Percentiles rank a stretch among this genome's conserved stretches.
These are phyloP conservation scores for Tubulanus polymorphus DNA, from an alignment of 2,888 invertebrate genomes.

Conservation along the genomic window DNA sequence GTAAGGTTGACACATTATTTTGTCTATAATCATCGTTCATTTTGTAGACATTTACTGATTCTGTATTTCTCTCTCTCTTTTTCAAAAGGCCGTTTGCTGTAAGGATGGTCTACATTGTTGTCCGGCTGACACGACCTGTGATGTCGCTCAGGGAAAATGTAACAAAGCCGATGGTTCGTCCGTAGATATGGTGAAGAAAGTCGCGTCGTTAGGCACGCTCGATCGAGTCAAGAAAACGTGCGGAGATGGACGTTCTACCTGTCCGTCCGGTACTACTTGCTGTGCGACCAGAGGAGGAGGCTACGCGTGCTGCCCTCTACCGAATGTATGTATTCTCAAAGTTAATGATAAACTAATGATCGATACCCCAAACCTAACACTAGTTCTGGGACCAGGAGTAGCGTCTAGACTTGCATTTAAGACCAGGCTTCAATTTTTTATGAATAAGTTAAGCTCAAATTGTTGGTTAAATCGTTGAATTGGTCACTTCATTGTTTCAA, in stretches of 20 bases:
- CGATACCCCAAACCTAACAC: no score
- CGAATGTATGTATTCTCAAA: conserved; percentile 18
- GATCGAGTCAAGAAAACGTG: not conserved
- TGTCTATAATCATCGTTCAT: not conserved
- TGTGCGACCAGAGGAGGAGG: conserved; percentile 21
- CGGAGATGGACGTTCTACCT: conserved; percentile 1
- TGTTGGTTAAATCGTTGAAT: no score
- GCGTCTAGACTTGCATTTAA: no score
- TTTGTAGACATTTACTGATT: no score
- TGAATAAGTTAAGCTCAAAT: no score
- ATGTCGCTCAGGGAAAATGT: conserved; percentile 7
- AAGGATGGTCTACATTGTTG: conserved; percentile 33
- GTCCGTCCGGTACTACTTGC: conserved; percentile 20
- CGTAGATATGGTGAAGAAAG: not conserved
- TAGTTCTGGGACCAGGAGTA: no score
- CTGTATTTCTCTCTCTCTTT: no score
- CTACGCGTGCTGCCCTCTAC: conserved; percentile 37
- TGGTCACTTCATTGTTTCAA: no score
- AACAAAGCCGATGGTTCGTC: not conserved
- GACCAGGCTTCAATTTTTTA: no score
- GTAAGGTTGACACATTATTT: not conserved
- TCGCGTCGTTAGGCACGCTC: not conserved
- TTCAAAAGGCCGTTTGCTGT: conserved; percentile 25
- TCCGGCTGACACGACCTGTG: conserved; percentile 21
- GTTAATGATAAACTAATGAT: no score